Conservation (phyloP, 2,113 vertebrate genomes). For the Chamaetylas fuelleborni region DNA sequence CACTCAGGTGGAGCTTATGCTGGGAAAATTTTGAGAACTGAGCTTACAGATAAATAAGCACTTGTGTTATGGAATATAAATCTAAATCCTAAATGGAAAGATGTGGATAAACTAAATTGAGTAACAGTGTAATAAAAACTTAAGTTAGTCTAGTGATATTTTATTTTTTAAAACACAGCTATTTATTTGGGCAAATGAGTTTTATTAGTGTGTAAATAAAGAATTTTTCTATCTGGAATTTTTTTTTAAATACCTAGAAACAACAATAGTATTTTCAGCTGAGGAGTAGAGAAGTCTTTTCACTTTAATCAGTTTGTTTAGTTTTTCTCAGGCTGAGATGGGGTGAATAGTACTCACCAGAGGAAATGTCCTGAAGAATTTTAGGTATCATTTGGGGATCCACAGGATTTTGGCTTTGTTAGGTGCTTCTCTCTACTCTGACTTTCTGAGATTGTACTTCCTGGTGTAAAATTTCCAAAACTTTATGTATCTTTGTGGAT, state of each 20-base stretch:
- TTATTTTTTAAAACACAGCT: not conserved
- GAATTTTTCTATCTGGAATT: not conserved
- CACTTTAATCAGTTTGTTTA: not conserved
- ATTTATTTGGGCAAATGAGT: not conserved
- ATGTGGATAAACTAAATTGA: not conserved
- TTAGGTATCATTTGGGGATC: not conserved
- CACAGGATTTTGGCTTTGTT: not conserved
- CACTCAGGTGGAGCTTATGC: not conserved
- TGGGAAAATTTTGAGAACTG: slow-evolving; percentile 2
- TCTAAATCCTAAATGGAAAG: not conserved
- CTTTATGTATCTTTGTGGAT: not conserved
- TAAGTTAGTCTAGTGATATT: not conserved
- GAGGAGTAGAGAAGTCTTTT: not conserved
- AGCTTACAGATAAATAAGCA: not conserved
- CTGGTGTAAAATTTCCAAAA: not conserved
- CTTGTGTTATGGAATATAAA: not conserved
- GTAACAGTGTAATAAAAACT: not conserved
- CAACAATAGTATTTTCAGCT: not conserved
- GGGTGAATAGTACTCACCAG: not conserved
- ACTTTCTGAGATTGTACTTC: not conserved
- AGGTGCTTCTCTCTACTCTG: not conserved
- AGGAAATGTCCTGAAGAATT: not conserved
- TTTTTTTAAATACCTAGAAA: not conserved
- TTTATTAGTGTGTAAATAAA: not conserved
- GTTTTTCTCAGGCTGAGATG: not conserved